phyloP scores from a whole-genome alignment of 2,113 vertebrate genomes.

The Leucopternis melanops region DNA sequence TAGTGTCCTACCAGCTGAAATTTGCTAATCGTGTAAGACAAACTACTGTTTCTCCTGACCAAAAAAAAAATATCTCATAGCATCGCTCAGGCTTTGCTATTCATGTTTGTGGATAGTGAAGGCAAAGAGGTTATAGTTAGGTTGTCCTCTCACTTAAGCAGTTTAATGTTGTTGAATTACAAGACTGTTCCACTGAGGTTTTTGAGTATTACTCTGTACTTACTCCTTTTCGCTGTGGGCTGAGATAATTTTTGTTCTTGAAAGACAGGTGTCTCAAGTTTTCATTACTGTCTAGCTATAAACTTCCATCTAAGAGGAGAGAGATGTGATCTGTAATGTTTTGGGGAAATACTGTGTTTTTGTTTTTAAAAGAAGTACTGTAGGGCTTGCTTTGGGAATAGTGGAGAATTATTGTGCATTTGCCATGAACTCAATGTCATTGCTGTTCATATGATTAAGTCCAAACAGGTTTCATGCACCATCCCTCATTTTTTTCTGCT shows the following conservation, averaged over 20 bases:
- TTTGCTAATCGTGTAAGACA: background rate
- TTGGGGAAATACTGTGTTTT: background rate
- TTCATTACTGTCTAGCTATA: background rate
- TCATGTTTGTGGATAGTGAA: background rate
- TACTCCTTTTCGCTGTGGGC: background rate
- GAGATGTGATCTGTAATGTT: background rate
- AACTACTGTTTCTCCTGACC: background rate
- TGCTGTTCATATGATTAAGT: constrained; percentile 61
- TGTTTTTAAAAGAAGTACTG: background rate
- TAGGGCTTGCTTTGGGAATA: background rate
- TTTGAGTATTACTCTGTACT: background rate
- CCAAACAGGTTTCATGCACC: constrained; percentile 86
- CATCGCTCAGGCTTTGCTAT: background rate
- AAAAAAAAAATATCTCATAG: background rate
- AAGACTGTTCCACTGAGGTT: background rate
- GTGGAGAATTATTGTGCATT: background rate
- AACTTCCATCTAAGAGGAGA: background rate
- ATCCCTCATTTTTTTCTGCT: constrained; percentile 80
- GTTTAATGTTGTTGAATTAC: background rate
- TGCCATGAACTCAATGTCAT: background rate
- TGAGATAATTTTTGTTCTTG: background rate
- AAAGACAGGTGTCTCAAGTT: background rate
- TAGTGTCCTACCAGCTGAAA: background rate
- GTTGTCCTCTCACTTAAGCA: background rate
- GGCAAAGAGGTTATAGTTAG: background rate